These are phyloP conservation scores for Oopsacas minuta DNA, from an alignment of 37 sponge, comb jelly and placozoan species.

Conservation along the genomic window DNA sequence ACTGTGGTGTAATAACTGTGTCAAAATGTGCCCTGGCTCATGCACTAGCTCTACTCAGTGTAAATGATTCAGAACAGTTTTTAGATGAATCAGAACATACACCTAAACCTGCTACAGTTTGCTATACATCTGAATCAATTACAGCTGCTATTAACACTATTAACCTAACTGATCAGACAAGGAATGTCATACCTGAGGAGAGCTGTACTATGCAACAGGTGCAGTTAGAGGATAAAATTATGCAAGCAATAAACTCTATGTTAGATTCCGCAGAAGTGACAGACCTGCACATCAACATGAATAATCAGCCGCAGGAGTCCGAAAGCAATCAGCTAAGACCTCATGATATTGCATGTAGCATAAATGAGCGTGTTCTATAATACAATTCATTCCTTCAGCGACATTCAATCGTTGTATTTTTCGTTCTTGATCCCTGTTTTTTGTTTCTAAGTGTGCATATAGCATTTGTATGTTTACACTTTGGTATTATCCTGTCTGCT, in stretches of 20 bases:
- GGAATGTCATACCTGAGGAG: background rate
- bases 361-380: background rate
- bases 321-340: background rate
- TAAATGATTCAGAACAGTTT: background rate
- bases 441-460: background rate
- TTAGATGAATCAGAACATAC: background rate
- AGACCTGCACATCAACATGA: background rate
- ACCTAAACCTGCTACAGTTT: background rate
- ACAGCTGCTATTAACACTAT: background rate
- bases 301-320: background rate
- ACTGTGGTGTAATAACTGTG: background rate
- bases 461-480: conserved; percentile 11
- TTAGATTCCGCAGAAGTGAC: background rate
- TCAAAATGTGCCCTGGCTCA: background rate
- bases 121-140: background rate
- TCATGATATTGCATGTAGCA: background rate
- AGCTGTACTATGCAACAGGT: conserved; percentile 2
- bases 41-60: background rate
- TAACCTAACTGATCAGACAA: background rate
- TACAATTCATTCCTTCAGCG: background rate
- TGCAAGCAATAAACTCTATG: background rate
- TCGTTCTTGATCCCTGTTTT: background rate
- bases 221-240: background rate
- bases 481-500: background rate
- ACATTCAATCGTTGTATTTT: background rate